Evolutionary conservation across 1,140 invertebrate genomes (phyloP), one percentile per base, ranked within the genome.

Genomic region (Trissolcus basalis): DNA sequence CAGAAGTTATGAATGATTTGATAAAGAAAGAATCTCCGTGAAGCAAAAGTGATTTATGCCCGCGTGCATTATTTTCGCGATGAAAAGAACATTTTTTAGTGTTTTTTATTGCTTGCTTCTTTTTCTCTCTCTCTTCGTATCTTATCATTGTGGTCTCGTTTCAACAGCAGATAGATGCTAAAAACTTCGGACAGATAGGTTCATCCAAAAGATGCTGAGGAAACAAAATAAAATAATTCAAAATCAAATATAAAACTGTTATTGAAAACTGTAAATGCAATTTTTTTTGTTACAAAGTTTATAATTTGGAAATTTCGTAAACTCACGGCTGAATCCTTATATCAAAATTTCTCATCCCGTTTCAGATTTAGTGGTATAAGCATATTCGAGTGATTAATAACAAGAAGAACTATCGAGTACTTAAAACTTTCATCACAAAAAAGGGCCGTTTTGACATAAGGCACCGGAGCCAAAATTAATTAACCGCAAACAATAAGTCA

Each of bases 401-500:
- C 19, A 27, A 27, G 19, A 27, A 27, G 19, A 27, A 27, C 19
- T 27, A 27, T 27, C 19, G 19, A 27, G 19, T 27, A 6, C 19
- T 27, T 6, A 27, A 27, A 27, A 27, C 19, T 27, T 27, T 27
- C 2, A 27, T 27, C 19, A 6, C 19, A 39, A 39, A 44, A 44
- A 44, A 44, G 12, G 43, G n/a, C 11, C 43, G 12, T 69, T 55
- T 69, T 47, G 12, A 45, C 58, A 56, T 56, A 64, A 63, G 60
- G 59, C 13, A 4, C 14, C 13, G 13, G 27, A 36, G 45, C 13
- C 35, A 58, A 70, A 60, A 69, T 76, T 68, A 75, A 75, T 69
- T 69, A 65, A 76, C 65, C 54, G 33, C 59, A 55, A 69, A 60
- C 54, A 70, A 69, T 76, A 76, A 60, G 56, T 77, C 56, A 61